Conservation (phyloP, 2,797 vertebrate species). For the Valencia hispanica region DNA sequence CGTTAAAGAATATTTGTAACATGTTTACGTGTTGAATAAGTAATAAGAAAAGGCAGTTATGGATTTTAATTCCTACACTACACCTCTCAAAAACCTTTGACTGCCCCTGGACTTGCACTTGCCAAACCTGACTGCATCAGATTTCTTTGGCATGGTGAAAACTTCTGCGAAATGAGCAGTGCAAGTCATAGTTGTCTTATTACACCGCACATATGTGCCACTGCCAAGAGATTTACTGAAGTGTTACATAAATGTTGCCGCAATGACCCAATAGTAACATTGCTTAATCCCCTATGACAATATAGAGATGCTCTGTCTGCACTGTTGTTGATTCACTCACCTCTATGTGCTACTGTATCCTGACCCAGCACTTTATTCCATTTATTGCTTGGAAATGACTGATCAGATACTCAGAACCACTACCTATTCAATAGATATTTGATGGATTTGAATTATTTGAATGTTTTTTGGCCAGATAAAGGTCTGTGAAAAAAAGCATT, state of each 20-base stretch:
- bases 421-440: no score
- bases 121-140: not conserved
- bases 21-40: not conserved
- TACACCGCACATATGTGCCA: not conserved
- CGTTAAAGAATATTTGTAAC: not conserved
- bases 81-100: not conserved
- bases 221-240: not conserved
- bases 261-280: no score
- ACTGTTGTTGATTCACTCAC: no score
- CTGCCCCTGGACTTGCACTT: not conserved
- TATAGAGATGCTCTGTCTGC: no score
- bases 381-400: not conserved
- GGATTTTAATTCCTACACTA: not conserved
- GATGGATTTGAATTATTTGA: no score
- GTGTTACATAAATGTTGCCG: no score
- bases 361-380: no score
- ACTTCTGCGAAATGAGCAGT: no score
- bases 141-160: no score
- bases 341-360: no score
- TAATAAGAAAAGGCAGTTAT: not conserved
- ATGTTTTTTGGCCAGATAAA: not conserved
- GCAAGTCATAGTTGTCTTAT: not conserved
- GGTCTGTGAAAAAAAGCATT: not conserved
- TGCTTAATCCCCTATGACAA: no score
- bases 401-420: not conserved